phyloP scores from a whole-genome alignment of 2,113 vertebrate genomes.

The Labeo catla region DNA sequence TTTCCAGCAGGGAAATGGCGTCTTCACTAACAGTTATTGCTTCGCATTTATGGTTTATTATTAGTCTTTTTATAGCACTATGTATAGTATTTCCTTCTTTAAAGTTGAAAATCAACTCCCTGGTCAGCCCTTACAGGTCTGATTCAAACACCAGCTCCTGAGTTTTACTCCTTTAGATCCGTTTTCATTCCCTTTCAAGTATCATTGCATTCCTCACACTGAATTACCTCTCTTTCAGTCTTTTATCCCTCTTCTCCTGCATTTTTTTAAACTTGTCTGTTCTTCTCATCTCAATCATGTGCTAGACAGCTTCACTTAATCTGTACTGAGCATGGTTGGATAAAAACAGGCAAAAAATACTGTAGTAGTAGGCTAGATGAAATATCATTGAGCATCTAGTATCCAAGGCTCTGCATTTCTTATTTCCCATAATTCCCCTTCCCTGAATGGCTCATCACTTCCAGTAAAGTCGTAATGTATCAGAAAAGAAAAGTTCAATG shows the following conservation, averaged over 20 bases:
- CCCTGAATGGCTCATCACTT: background rate
- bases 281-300: constrained; percentile 42
- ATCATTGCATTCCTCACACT: constrained; percentile 25
- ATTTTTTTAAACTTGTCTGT: constrained; percentile 14
- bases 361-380: background rate
- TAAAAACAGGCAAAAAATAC: constrained; percentile 7
- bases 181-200: constrained; percentile 6
- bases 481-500: background rate
- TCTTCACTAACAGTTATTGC: background rate
- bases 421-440: background rate
- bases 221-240: background rate
- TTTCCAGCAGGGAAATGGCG: background rate
- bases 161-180: background rate
- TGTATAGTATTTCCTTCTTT: background rate
- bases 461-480: background rate
- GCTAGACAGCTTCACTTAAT: constrained; percentile 1
- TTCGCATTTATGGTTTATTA: background rate
- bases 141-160: constrained; percentile 15
- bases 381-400: constrained; percentile 8
- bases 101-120: background rate
- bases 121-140: background rate
- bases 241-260: constrained; percentile 23
- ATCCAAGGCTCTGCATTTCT: background rate
- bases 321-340: background rate
- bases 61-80: background rate